Evolutionary conservation across 2,888 invertebrate genomes (phyloP).

Genomic region (Lumbricus terrestris): DNA sequence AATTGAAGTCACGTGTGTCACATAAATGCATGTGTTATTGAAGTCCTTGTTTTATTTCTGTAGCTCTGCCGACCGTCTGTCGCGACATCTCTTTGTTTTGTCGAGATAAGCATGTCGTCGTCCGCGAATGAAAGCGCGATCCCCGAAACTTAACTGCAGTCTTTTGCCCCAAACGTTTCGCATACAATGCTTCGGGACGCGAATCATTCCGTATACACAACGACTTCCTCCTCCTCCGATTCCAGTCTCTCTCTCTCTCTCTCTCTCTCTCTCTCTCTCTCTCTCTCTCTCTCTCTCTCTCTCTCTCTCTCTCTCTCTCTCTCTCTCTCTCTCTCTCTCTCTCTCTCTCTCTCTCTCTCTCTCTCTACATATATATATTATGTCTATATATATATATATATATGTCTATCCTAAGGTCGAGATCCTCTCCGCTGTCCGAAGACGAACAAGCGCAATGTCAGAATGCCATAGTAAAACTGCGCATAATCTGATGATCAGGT

Average conservation of each 20-base stretch:
- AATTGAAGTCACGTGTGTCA: background rate
- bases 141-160: background rate
- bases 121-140: background rate
- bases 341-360: too few relatives aligned
- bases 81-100: background rate
- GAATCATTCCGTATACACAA: background rate
- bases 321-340: too few relatives aligned
- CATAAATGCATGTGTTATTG: background rate
- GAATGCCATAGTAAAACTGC: slow-evolving; percentile 17
- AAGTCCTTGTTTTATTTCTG: background rate
- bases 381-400: too few relatives aligned
- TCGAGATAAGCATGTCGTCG: background rate
- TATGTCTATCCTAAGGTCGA: background rate
- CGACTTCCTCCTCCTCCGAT: background rate
- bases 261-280: too few relatives aligned
- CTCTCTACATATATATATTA: too few relatives aligned
- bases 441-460: background rate
- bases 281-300: too few relatives aligned
- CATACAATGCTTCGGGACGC: background rate
- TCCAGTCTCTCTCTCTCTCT: too few relatives aligned
- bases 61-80: background rate
- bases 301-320: too few relatives aligned
- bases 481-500: slow-evolving; percentile 14
- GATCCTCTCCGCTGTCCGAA: background rate
- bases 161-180: background rate